Conservation (phyloP, 2,113 vertebrate species). For the Cynocephalus volans region DNA sequence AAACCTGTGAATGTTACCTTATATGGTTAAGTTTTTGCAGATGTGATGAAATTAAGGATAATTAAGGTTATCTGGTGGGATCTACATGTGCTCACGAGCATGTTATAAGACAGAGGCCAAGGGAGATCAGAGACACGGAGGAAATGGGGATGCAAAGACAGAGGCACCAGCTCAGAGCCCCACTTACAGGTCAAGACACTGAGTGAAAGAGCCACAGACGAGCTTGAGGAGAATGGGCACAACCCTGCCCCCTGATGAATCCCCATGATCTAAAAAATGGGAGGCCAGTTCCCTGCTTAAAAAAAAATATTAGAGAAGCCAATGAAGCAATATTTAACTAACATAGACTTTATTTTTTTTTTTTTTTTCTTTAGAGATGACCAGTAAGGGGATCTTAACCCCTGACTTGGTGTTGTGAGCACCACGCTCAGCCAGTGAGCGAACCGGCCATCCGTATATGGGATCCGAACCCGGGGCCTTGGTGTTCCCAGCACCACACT, state of each 20-base stretch:
- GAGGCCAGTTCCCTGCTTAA: not conserved
- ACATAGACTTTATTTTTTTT: not conserved
- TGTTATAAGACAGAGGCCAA: not conserved
- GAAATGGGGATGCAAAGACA: not conserved
- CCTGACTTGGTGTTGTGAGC: too few species aligned
- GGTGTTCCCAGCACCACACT: too few species aligned
- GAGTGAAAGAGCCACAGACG: not conserved
- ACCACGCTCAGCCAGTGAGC: too few species aligned
- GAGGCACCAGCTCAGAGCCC: not conserved
- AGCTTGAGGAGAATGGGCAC: not conserved
- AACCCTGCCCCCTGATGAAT: not conserved
- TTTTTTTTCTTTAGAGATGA: too few species aligned
- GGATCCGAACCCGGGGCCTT: too few species aligned
- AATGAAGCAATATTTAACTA: not conserved
- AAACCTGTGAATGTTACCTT: not conserved
- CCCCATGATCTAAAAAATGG: not conserved
- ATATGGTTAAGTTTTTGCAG: not conserved
- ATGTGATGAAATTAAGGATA: not conserved
- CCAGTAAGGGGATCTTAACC: too few species aligned
- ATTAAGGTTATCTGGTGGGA: not conserved
- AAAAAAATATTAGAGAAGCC: not conserved
- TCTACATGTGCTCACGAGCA: not conserved
- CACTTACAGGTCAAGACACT: not conserved
- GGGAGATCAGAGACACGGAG: not conserved
- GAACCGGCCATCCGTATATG: too few species aligned